Percentiles rank a stretch among this genome's conserved stretches.
Conservation (phyloP, 2,797 vertebrate genomes). For the Protosalanx chinensis region DNA sequence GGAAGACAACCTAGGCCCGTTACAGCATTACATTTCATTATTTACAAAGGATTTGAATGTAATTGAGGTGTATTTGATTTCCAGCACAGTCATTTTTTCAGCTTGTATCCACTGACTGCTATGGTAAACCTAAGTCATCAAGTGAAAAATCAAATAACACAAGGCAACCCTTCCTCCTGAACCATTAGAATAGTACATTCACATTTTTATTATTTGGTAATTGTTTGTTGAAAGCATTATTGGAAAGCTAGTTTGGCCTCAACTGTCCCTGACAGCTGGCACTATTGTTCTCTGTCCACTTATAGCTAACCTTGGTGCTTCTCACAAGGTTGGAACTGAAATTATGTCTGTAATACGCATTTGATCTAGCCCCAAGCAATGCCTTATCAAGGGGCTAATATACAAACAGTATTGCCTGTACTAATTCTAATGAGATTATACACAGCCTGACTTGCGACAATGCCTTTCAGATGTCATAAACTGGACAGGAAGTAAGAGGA, state of each 20-base stretch:
- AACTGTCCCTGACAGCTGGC: background rate
- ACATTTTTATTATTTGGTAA: background rate
- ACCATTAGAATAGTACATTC: background rate
- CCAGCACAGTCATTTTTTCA: background rate
- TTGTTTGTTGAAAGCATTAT: background rate
- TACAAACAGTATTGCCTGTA: conserved; percentile 48
- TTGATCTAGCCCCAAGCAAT: conserved; percentile 54
- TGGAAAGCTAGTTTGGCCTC: background rate
- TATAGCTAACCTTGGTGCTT: conserved; percentile 20
- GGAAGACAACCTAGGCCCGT: conserved; percentile 4
- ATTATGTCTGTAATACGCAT: conserved; percentile 54
- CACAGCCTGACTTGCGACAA: conserved; percentile 56
- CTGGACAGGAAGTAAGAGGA: conserved; percentile 47
- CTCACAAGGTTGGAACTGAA: conserved; percentile 45
- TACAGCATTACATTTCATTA: no score
- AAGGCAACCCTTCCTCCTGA: background rate
- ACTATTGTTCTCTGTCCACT: background rate
- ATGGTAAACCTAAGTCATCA: background rate
- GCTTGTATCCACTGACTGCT: no score
- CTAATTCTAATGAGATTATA: conserved; percentile 54
- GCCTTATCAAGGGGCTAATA: conserved; percentile 49
- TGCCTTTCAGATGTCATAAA: conserved; percentile 57
- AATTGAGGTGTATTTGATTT: no score
- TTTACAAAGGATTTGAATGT: no score
- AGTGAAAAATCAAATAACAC: conserved; percentile 1